Base-by-base conservation (phyloP, 1,140 invertebrate species). In the Drosophila ogumai region DNA sequence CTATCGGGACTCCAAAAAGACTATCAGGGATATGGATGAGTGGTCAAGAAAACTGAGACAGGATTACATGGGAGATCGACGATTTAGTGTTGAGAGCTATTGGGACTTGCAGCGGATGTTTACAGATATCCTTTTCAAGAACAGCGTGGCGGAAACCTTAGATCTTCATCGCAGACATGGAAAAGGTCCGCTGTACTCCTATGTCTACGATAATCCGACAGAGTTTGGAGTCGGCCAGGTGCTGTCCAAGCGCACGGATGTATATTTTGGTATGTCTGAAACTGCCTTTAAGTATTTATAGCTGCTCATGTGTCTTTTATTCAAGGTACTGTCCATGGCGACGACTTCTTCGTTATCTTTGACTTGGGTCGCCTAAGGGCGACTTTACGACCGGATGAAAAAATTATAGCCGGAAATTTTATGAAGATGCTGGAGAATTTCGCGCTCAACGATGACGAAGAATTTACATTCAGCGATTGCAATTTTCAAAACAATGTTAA, bases 151-250 rank as follows among this genome's bases (percentile, higher is more conserved):
- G 41, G 17, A 54, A 25, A 19, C 65, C 9, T 3, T 84, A 12
- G 58, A 75, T 34, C 60, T 84, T 15, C 79, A 87, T 36, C 60
- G 79, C 0, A 36, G 59, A 46, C 9, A 63, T 22, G 56, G 61
- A 6, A 41, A 44, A 6, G 73, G 55, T 44, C 75, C 82, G 12
- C 47, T 81, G 6, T 87, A 81, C 43, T 79, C 64, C 0, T 87
- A 68, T 61, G 57, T 81, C n/a, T 87, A 84, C 36, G 82, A 87
- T 25, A 87, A 84, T 65, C 82, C 82, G 1, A 40, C 79, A 0
- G 56, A 57, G 5, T 22, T n/a, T n/a, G 68, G 75, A 46, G 49
- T 79, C n/a, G 81, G 67, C 3, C 46, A 75, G 9, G 6, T 15
- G 7, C 19, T 87, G 7, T 22, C 82, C 19, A 52, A 71, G 8